Evolutionary conservation across 2,888 invertebrate species (phyloP), one percentile per base, ranked within the genome.

Genomic region (Bembecia ichneumoniformis): DNA sequence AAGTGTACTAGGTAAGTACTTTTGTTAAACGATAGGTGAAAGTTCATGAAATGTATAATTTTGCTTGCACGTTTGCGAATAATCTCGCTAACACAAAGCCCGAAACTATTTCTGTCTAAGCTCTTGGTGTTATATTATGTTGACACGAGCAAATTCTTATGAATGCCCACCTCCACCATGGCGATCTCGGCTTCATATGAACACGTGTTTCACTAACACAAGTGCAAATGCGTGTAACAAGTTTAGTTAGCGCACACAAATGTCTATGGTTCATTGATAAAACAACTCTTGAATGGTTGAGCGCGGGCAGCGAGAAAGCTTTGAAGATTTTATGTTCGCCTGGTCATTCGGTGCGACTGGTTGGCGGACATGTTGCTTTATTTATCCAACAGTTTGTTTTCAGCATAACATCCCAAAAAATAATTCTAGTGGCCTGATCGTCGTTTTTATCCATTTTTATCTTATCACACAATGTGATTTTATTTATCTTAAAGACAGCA

Each of bases 61-160:
- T 44, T 17, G 17, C 7, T 13, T 40, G 40, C 5, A 40, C 28
- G 17, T 44, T 44, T 15, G 44, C 44, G 44, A 44, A 40, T 53
- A 59, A 56, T 28, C 71, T 77, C 68, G 79, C 80, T 66, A 76
- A 73, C 71, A 77, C 77, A 28, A 28, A 78, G 81, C 77, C 66
- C 64, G 74, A 62, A 64, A 76, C 74, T 84, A 83, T 84, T 83
- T 80, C 75, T 77, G 82, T 75, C 64, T 64, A 70, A 68, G 74
- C 70, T 71, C 28, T 9, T 28, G 2, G 28, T 68, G 68, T 71
- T 72, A 68, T 72, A 68, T 68, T 68, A 68, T 84, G 83, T 83
- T 83, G 83, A 83, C 81, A 80, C 71, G 81, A 82, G 83, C 78
- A 76, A 82, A 80, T 84, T 86, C 83, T 82, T 83, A 82, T 82